phyloP scores from a whole-genome alignment of 2,888 invertebrate genomes.

The Apamea crenata region DNA sequence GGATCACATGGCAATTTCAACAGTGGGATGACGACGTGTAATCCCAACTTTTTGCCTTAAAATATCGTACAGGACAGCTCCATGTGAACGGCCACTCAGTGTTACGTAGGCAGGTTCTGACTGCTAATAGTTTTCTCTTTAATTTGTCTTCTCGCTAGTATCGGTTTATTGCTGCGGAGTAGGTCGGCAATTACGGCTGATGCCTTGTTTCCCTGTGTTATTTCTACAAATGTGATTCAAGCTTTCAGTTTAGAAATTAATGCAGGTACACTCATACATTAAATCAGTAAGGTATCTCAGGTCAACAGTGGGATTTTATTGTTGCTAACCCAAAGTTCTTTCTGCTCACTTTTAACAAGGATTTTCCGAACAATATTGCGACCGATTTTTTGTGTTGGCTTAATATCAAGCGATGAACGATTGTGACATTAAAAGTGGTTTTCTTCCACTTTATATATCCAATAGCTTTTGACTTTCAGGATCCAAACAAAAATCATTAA shows the following conservation, averaged over 20 bases:
- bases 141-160: slow-evolving; percentile 39
- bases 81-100: slow-evolving; percentile 29
- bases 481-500: background rate
- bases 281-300: background rate
- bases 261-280: background rate
- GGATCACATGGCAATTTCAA: background rate
- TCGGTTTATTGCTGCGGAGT: slow-evolving; percentile 37
- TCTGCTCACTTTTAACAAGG: background rate
- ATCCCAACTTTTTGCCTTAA: background rate
- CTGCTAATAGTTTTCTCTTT: slow-evolving; percentile 49
- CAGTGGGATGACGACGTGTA: background rate
- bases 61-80: slow-evolving; percentile 7
- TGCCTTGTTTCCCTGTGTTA: slow-evolving; percentile 22
- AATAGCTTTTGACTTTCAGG: background rate
- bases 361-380: background rate
- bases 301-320: background rate
- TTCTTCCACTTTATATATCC: background rate
- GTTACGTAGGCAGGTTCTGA: slow-evolving; percentile 36
- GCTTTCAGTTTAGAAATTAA: background rate
- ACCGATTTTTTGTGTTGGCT: background rate
- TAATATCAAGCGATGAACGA: background rate
- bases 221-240: slow-evolving; percentile 18
- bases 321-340: too few species aligned
- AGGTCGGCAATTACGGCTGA: slow-evolving; percentile 24
- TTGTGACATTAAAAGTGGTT: background rate